Conservation (phyloP, 1,140 invertebrate species). For the Tetragnatha versicolor region DNA sequence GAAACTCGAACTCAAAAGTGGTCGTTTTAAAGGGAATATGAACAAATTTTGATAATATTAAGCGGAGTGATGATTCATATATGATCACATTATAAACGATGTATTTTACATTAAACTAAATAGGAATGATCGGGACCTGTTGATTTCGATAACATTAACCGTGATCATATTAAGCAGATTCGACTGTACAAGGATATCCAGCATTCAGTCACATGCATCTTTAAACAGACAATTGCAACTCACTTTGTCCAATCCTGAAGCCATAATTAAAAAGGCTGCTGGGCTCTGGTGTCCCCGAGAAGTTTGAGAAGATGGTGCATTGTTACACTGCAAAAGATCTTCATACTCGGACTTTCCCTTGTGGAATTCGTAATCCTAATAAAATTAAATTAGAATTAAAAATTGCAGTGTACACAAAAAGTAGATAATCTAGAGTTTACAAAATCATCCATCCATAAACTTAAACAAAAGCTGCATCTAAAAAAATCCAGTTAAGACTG, state of each 20-base stretch:
- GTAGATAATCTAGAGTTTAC: background rate
- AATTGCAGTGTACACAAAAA: background rate
- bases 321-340: conserved; percentile 84
- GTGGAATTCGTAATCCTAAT: conserved; percentile 82
- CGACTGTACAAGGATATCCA: too few relatives aligned
- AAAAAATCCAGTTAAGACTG: background rate
- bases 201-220: background rate
- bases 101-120: too few relatives aligned
- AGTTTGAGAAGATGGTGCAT: conserved; percentile 72
- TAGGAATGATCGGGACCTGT: too few relatives aligned
- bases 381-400: conserved; percentile 17
- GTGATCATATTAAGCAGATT: too few relatives aligned
- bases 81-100: too few relatives aligned
- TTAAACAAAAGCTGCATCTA: background rate
- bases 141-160: too few relatives aligned
- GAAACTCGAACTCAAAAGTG: too few relatives aligned
- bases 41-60: too few relatives aligned
- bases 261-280: conserved; percentile 86
- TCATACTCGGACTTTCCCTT: conserved; percentile 81
- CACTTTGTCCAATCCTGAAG: conserved; percentile 85
- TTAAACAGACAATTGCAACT: background rate
- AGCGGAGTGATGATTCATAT: too few relatives aligned
- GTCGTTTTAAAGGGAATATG: too few relatives aligned
- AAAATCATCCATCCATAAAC: background rate
- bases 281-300: conserved; percentile 87